A percentile compares a stretch with the other conserved stretches of the same genome.
phyloP scores from a whole-genome alignment of 2,113 vertebrate genomes.

The Apodemus sylvaticus region DNA sequence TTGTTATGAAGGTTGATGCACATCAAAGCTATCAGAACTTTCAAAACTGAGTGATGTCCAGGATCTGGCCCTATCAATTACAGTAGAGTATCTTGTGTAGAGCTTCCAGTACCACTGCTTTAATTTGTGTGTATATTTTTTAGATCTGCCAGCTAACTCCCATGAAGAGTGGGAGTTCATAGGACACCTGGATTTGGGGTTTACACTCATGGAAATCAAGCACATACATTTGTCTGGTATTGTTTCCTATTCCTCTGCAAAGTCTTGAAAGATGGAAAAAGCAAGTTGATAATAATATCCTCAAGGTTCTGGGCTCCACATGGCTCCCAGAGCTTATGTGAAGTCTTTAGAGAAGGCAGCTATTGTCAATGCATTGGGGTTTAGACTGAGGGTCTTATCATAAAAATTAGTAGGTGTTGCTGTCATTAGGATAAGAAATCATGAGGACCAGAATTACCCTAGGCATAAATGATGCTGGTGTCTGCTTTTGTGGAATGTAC shows the following conservation, averaged over 20 bases:
- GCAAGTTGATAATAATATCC: background rate
- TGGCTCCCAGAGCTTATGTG: accelerated
- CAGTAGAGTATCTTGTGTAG: background rate
- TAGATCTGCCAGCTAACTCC: background rate
- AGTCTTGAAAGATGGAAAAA: background rate
- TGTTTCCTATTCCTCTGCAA: background rate
- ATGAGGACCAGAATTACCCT: background rate
- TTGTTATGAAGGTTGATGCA: accelerated
- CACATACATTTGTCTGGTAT: background rate
- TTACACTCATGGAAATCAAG: background rate
- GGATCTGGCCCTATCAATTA: background rate
- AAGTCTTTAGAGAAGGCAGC: background rate
- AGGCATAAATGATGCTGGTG: background rate
- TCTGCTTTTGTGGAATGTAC: background rate
- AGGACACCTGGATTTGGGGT: accelerated
- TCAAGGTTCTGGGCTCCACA: background rate
- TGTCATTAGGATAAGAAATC: background rate
- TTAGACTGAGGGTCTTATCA: accelerated
- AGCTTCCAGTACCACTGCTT: background rate
- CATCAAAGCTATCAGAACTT: background rate
- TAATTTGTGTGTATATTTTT: background rate
- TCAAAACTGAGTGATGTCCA: background rate
- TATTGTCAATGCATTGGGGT: accelerated
- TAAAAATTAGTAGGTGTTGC: accelerated
- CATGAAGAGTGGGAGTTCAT: background rate